Conservation (phyloP, 1,140 invertebrate genomes). For the Drosophila rhopaloa region DNA sequence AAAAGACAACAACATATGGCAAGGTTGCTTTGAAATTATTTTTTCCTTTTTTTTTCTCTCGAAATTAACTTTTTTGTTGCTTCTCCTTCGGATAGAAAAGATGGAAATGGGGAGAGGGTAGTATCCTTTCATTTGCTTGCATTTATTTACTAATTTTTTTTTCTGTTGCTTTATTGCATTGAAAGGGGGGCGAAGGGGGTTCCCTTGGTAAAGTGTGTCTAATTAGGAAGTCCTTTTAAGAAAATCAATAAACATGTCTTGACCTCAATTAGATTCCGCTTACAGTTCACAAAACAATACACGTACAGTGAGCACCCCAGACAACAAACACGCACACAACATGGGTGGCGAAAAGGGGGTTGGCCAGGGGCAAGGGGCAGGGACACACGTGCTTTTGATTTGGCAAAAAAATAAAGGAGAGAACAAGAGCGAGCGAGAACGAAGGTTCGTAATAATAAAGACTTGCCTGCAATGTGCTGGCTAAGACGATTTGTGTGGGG, state of each 20-base stretch:
- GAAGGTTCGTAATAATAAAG: conserved; percentile 61
- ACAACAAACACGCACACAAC: conserved; percentile 68
- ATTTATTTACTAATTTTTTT: conserved; percentile 19
- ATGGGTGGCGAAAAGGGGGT: neutral
- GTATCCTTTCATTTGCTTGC: conserved; percentile 13
- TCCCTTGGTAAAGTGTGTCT: conserved; percentile 68
- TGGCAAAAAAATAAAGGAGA: conserved; percentile 47
- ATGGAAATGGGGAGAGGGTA: conserved; percentile 8
- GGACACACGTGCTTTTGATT: conserved; percentile 73
- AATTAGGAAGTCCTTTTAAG: conserved; percentile 81
- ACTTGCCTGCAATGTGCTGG: conserved; percentile 59
- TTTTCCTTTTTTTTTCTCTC: conserved; percentile 35
- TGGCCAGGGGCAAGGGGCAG: neutral
- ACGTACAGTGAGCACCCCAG: conserved; percentile 69
- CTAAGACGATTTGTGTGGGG: conserved; percentile 64
- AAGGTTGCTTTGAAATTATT: conserved; percentile 78
- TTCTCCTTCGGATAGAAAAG: conserved; percentile 3
- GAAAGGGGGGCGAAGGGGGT: conserved; percentile 4
- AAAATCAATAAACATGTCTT: conserved; percentile 83
- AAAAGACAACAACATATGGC: conserved; percentile 80
- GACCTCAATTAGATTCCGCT: conserved; percentile 82
- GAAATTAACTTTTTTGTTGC: conserved; percentile 70
- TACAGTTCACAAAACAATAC: conserved; percentile 78
- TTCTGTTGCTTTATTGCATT: conserved; percentile 30
- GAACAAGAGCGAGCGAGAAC: conserved; percentile 20